Base-by-base conservation (phyloP, 2,888 invertebrate genomes). In the Nysson spinosus region DNA sequence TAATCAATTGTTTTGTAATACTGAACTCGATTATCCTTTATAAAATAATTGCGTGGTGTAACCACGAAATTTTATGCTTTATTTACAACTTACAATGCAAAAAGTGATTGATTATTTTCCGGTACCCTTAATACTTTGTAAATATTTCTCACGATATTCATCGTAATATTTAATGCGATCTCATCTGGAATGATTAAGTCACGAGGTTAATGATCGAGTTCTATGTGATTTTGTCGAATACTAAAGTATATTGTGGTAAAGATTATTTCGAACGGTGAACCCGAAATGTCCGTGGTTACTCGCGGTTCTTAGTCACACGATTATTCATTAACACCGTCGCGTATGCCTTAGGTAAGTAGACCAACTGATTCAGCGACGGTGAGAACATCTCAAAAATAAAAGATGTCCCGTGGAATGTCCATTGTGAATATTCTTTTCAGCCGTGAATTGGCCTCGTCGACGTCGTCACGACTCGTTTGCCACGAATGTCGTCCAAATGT, bases 371-470 rank as follows among this genome's bases (percentile, higher is more conserved):
- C 44, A 6, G 30, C 6, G 17, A 9, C 12, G 43, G 39, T 49
- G 61, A 64, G 57, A 62, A 69, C 62, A 65, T 39, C 46, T 57
- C 42, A 67, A 73, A 75, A 63, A 70, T 68, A 76, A 75, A 75
- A 62, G 67, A 42, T 46, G 60, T 24, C 52, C 54, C 52, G 54
- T 47, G 66, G 65, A 57, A 62, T 58, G 62, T 34, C 50, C 65
- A 75, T 73, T 76, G 75, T 75, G 67, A 65, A 60, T 73, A 68
- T 76, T 75, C 75, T 62, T 75, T 75, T 75, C 39, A 75, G 16
- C 14, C 24, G 26, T 47, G 72, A 69, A 74, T 74, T 60, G 62
- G 70, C 51, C 34, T 42, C 44, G 55, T 22, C 24, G 28, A 19
- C 28, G 26, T 55, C 71, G 74, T 75, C 75, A 75, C 75, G 72